phyloP scores from a whole-genome alignment of 2,888 invertebrate species.

The Ectobius pallidus region DNA sequence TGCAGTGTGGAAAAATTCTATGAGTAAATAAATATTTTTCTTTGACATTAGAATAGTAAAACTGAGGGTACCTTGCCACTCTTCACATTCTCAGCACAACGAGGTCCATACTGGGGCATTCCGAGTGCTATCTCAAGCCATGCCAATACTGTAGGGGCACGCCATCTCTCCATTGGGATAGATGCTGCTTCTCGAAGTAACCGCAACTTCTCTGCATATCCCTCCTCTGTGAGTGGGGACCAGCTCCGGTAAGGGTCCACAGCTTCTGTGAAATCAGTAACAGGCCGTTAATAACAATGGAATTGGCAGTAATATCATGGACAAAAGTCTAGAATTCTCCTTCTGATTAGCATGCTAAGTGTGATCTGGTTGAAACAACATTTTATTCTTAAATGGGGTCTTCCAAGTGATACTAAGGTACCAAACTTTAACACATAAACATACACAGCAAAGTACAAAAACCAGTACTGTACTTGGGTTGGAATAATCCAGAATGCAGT shows the following conservation, averaged over 20 bases:
- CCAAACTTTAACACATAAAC: too few species aligned
- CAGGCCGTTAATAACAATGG: not conserved
- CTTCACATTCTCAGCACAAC: slow-evolving; percentile 92
- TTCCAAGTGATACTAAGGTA: too few species aligned
- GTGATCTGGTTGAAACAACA: too few species aligned
- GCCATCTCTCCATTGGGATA: slow-evolving; percentile 88
- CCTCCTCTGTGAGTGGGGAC: slow-evolving; percentile 72
- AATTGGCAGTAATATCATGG: too few species aligned
- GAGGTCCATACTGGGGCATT: slow-evolving; percentile 91
- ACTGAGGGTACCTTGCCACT: slow-evolving; percentile 76
- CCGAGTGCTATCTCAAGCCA: slow-evolving; percentile 94
- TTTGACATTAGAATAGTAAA: not conserved
- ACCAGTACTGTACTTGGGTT: too few species aligned
- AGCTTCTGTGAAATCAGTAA: slow-evolving; percentile 25
- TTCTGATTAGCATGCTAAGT: too few species aligned
- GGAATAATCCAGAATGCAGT: too few species aligned
- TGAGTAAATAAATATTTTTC: not conserved
- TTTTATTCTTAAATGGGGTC: too few species aligned
- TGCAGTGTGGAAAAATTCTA: too few species aligned
- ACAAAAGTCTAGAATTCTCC: too few species aligned
- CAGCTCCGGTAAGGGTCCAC: slow-evolving; percentile 61
- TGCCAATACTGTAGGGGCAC: slow-evolving; percentile 90
- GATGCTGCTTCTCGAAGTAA: slow-evolving; percentile 81
- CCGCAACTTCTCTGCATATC: slow-evolving; percentile 76
- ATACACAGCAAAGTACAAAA: too few species aligned